Base-by-base conservation (phyloP, 1,140 invertebrate species). In the Colletes latitarsis region DNA sequence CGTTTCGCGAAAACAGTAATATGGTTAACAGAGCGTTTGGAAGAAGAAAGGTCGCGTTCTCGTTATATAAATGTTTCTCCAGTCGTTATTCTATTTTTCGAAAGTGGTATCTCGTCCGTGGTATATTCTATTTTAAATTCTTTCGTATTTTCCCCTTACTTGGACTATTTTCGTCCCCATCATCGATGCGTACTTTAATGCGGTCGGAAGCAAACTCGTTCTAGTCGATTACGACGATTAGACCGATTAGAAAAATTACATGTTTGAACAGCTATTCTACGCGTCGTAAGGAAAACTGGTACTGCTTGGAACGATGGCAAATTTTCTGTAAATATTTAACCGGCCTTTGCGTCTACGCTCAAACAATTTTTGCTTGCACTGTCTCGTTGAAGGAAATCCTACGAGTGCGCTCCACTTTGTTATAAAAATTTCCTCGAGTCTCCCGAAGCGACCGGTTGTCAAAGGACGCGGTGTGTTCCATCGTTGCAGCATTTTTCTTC, bases 301-400 rank as follows among this genome's bases (percentile, higher is more conserved):
- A 41, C 30, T 15, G 15, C 17, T 41, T 41, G 21, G 52, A 39
- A 21, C 68, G 41, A 71, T n/a, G 76, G 49, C 14, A 43, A 77
- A 68, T 53, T 49, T 71, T 71, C 14, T 52, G 67, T 79, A 79
- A 79, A 79, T 79, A 79, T 79, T 79, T 73, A 73, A 79, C 70
- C 60, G 9, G 21, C 15, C 5, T 46, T 52, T 41, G 6, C 19
- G 30, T 19, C 19, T 9, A 46, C 58, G 1, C 58, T 72, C 76
- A 62, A 78, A 63, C 69, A 46, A 72, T 72, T 46, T 49, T 68
- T 58, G 62, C 41, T 55, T 57, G 52, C 39, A 41, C 30, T 39
- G 43, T 49, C 41, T 39, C 9, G 14, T 14, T 15, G 30, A 30
- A 63, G 49, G 68, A 76, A 76, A 81, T 72, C 77, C 60, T 55